Conservation (phyloP, 2,888 invertebrate species). For the Gari tellinella region DNA sequence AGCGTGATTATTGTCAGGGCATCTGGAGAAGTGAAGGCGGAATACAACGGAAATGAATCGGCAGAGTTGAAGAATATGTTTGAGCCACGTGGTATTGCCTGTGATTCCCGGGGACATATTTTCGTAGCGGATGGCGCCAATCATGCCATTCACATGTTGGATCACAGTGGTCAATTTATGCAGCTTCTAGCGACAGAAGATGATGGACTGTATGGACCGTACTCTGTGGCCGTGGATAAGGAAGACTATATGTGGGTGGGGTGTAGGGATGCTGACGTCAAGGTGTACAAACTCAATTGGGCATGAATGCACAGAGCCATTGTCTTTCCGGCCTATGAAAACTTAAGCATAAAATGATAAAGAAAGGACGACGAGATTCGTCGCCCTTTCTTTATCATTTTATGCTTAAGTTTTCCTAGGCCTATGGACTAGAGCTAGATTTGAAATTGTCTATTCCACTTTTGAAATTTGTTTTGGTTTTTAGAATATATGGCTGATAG, state of each 20-base stretch:
- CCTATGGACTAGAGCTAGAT: too few species aligned
- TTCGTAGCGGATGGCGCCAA: conserved; percentile 63
- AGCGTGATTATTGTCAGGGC: conserved; percentile 63
- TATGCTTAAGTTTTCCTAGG: too few species aligned
- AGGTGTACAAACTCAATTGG: conserved; percentile 60
- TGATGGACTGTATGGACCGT: conserved; percentile 61
- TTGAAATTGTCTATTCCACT: too few species aligned
- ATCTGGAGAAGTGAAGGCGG: conserved; percentile 55
- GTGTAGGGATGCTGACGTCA: conserved; percentile 60
- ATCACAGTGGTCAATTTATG: conserved; percentile 58
- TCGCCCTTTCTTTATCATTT: too few species aligned
- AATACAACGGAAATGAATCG: conserved; percentile 42
- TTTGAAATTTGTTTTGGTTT: too few species aligned
- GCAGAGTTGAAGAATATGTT: conserved; percentile 47
- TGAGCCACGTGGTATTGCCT: conserved; percentile 63
- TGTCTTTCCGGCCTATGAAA: too few species aligned
- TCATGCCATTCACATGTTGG: conserved; percentile 61
- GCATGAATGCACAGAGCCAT: too few species aligned
- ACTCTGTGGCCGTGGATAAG: conserved; percentile 59
- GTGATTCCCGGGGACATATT: conserved; percentile 59
- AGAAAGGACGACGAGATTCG: too few species aligned
- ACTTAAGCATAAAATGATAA: too few species aligned
- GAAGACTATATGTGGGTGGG: conserved; percentile 65
- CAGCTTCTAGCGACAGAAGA: conserved; percentile 54
- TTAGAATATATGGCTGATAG: too few species aligned